A percentile compares a stretch with the other conserved stretches of the same genome.
phyloP scores from a whole-genome alignment of 1,140 invertebrate species.

The Atta texana region DNA sequence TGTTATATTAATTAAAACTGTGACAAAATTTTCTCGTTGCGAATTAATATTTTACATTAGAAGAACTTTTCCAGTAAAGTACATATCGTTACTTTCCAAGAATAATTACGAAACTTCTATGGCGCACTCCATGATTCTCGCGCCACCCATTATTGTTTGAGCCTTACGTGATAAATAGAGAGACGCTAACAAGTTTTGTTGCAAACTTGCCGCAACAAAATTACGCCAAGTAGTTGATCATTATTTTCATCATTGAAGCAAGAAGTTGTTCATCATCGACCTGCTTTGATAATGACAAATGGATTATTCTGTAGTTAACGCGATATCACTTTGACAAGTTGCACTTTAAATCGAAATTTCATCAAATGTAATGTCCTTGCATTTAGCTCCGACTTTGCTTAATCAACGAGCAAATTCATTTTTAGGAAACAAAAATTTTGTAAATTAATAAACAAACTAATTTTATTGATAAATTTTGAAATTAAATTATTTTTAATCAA shows the following conservation, averaged over 20 bases:
- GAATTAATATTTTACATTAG: conserved; percentile 18
- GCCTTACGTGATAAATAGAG: conserved; percentile 28
- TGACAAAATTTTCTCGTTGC: background rate
- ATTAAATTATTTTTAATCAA: background rate
- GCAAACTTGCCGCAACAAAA: conserved; percentile 19
- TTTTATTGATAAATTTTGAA: conserved; percentile 1
- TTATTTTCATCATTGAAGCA: conserved; percentile 14
- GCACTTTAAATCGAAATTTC: background rate
- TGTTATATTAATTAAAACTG: conserved; percentile 16
- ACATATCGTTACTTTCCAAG: conserved; percentile 40
- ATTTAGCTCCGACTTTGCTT: background rate
- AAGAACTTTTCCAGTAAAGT: conserved; percentile 13
- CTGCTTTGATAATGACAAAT: conserved; percentile 4
- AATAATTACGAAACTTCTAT: conserved; percentile 40
- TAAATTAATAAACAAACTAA: background rate
- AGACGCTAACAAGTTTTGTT: conserved; percentile 31
- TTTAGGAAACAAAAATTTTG: background rate
- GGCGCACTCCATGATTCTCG: conserved; percentile 10
- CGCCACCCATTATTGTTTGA: conserved; percentile 23
- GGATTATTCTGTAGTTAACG: background rate
- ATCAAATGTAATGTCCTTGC: background rate
- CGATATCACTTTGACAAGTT: background rate
- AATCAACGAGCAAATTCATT: background rate
- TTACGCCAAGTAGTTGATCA: conserved; percentile 33
- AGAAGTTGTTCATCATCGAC: background rate